Conservation (phyloP, 2,888 invertebrate genomes). For the Desoria tigrina region DNA sequence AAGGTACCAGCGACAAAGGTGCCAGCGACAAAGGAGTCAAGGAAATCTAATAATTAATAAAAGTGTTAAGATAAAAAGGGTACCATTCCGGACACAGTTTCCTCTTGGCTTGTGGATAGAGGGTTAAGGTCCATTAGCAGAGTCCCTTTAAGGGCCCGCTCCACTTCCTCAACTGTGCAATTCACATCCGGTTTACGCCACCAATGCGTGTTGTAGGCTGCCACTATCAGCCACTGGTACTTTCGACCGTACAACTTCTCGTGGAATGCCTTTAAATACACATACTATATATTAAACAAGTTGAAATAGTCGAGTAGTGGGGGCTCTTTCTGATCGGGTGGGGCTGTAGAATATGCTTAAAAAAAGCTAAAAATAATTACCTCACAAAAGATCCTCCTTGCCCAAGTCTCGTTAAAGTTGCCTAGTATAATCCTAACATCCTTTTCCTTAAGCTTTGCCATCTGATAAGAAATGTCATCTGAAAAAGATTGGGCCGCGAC, state of each 20-base stretch:
- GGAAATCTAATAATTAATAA: neutral
- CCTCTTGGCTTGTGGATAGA: conserved; percentile 79
- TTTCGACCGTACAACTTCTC: conserved; percentile 76
- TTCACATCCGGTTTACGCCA: conserved; percentile 61
- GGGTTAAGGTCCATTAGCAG: conserved; percentile 86
- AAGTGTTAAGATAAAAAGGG: conserved; percentile 58
- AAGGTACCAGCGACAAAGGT: neutral
- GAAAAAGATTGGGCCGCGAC: conserved; percentile 89
- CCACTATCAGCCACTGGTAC: conserved; percentile 93
- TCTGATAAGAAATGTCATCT: conserved; percentile 77
- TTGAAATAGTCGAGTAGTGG: conserved; percentile 7
- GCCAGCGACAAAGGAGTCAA: neutral
- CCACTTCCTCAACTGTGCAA: conserved; percentile 68
- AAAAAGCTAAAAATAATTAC: too few species aligned
- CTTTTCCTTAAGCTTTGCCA: conserved; percentile 80
- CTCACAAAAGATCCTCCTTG: conserved; percentile 83
- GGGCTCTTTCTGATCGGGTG: too few species aligned
- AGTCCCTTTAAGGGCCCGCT: conserved; percentile 79
- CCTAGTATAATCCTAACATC: conserved; percentile 93
- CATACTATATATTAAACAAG: too few species aligned
- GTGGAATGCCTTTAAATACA: conserved; percentile 43
- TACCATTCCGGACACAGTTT: conserved; percentile 86
- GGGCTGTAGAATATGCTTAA: too few species aligned
- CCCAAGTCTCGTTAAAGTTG: conserved; percentile 94
- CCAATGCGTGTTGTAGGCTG: conserved; percentile 64